These are phyloP conservation scores for Hoplostethus atlanticus DNA, from an alignment of 2,797 vertebrate genomes.

Conservation along the genomic window DNA sequence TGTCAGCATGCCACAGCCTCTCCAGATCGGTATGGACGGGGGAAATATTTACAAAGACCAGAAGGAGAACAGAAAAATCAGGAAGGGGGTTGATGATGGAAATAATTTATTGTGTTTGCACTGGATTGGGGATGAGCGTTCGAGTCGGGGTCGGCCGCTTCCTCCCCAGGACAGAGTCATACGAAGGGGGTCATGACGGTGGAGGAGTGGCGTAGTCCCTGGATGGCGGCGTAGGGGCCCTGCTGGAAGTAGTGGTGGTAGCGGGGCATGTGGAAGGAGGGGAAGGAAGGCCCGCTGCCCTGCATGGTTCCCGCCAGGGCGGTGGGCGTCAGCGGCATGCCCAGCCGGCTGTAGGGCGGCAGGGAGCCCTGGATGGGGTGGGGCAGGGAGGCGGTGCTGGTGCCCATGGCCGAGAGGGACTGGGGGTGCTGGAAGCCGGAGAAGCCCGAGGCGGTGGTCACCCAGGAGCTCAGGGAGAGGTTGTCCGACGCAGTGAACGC, in stretches of 20 bases:
- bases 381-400: constrained; percentile 88
- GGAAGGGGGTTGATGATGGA: constrained; percentile 46
- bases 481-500: constrained; percentile 97
- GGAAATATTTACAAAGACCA: constrained; percentile 80
- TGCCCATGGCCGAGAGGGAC: constrained; percentile 91
- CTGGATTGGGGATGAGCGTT: constrained; percentile 16
- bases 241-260: constrained; percentile 99
- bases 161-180: constrained; percentile 83
- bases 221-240: constrained; percentile 98
- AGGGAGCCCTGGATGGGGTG: constrained; percentile 97
- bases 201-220: constrained; percentile 97
- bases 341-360: constrained; percentile 93
- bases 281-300: constrained; percentile 94
- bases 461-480: constrained; percentile 97
- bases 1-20: constrained; percentile 35
- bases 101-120: constrained; percentile 19
- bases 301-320: constrained; percentile 94
- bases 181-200: constrained; percentile 99
- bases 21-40: constrained; percentile 46
- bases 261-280: constrained; percentile 98
- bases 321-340: constrained; percentile 93
- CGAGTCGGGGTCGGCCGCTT: constrained; percentile 14
- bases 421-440: constrained; percentile 96
- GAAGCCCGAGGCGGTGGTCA: constrained; percentile 93
- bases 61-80: constrained; percentile 46